Evolutionary conservation across 1,140 invertebrate genomes (phyloP), one percentile per base, ranked within the genome.

Genomic region (Saccostrea glomerata): DNA sequence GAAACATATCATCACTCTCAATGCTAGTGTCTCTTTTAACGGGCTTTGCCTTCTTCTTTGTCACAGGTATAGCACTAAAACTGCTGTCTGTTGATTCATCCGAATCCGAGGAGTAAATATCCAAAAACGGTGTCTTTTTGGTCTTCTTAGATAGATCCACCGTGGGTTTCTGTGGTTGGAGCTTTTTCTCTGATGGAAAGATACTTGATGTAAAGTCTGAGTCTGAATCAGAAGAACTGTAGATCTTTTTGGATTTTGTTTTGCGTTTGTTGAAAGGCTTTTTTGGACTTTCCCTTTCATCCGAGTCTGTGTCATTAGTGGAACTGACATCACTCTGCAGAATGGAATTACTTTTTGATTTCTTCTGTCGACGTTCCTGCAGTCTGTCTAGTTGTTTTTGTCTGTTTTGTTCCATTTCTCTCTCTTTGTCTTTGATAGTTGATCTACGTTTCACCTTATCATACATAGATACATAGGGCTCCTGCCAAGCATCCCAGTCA

Each of bases 401-500:
- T 94, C 98, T 97, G 25, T 98, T 96, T 94, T 97, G 97, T 94
- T 97, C 97, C 94, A 98, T 97, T 7, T 97, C 96, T 92, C 98
- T 88, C 89, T 93, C 90, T 85, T 91, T 90, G 47, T 91, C 86
- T 85, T 91, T 90, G 98, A 95, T 98, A 90, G 94, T 98, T 40
- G 98, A 98, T 70, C 98, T 96, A 5, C 98, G 97, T 95, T 99
- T 99, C 0, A 99, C 98, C 95, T 99, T 99, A 94, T 99, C 98
- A 94, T 99, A 99, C 98, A 99, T 99, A 56, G 98, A 99, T 88
- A 98, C 98, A 93, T 98, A 99, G 17, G 92, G 91, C 73, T 89
- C 30, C 40, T 88, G 82, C 84, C 86, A 87, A 36, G 87, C 87
- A 36, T 91, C 88, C 63, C 90, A 89, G 70, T 92, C 90, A 77